phyloP scores from a whole-genome alignment of 2,797 vertebrate genomes.

The Gymnothorax reevesii region DNA sequence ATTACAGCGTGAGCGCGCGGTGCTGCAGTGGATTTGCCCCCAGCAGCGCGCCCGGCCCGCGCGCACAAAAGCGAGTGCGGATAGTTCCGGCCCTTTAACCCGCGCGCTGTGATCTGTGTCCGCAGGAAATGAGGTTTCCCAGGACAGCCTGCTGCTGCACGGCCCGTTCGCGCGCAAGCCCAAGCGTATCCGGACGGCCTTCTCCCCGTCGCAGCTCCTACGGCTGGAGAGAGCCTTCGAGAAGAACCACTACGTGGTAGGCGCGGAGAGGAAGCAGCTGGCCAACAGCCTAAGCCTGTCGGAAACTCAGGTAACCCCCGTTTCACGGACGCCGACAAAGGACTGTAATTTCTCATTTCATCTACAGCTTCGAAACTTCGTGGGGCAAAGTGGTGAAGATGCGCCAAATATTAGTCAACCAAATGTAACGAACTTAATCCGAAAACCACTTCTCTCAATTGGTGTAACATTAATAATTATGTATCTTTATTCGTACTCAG shows the following conservation, averaged over 20 bases:
- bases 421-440: background rate
- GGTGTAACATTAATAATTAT: too few species aligned
- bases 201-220: slow-evolving; percentile 94
- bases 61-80: background rate
- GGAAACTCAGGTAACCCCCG: slow-evolving; percentile 86
- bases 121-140: slow-evolving; percentile 88
- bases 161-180: slow-evolving; percentile 94
- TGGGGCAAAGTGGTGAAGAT: background rate
- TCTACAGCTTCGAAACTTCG: too few species aligned
- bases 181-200: slow-evolving; percentile 96
- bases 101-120: slow-evolving; percentile 22
- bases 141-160: slow-evolving; percentile 92
- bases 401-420: background rate
- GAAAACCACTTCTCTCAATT: background rate
- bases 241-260: slow-evolving; percentile 98
- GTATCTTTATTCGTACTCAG: too few species aligned
- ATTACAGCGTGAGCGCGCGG: slow-evolving; percentile 12
- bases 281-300: slow-evolving; percentile 91
- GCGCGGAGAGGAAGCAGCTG: slow-evolving; percentile 94
- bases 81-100: background rate
- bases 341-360: background rate
- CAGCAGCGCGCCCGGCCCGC: slow-evolving; percentile 11
- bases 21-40: slow-evolving; percentile 11
- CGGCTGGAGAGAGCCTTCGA: slow-evolving; percentile 93
- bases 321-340: background rate